These are phyloP conservation scores for Cerastoderma edule DNA, from an alignment of 2,888 invertebrate genomes.

Conservation along the genomic window DNA sequence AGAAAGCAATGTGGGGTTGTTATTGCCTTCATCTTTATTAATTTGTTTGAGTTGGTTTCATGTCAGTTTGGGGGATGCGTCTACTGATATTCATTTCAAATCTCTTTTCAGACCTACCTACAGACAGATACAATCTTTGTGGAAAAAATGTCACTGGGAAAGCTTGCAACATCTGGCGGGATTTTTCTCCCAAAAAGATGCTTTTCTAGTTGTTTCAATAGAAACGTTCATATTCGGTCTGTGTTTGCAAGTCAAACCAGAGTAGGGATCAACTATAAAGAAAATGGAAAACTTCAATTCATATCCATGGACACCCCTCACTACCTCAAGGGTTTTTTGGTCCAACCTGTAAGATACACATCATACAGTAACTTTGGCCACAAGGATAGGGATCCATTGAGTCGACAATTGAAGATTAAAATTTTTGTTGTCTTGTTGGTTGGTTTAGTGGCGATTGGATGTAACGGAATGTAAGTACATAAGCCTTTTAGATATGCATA, in stretches of 20 bases:
- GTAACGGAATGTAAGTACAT: too few species aligned
- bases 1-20: too few species aligned
- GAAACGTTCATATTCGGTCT: slow-evolving; percentile 29
- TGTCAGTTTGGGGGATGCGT: too few species aligned
- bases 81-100: too few species aligned
- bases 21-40: too few species aligned
- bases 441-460: not conserved
- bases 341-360: not conserved
- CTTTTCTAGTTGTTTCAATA: not conserved
- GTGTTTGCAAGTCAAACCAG: slow-evolving; percentile 20
- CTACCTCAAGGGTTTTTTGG: not conserved
- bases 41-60: too few species aligned
- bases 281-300: slow-evolving; percentile 40
- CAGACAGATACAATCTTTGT: too few species aligned
- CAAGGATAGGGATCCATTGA: slow-evolving; percentile 1
- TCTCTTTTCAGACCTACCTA: too few species aligned
- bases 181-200: not conserved
- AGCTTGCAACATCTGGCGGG: not conserved
- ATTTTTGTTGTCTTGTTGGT: not conserved
- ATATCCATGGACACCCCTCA: slow-evolving; percentile 28
- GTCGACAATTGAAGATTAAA: not conserved
- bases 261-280: slow-evolving; percentile 35
- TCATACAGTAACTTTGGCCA: slow-evolving; percentile 49
- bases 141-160: not conserved
- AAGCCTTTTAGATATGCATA: too few species aligned